Conservation (phyloP, 2,113 vertebrate species). For the Petaurus breviceps region DNA sequence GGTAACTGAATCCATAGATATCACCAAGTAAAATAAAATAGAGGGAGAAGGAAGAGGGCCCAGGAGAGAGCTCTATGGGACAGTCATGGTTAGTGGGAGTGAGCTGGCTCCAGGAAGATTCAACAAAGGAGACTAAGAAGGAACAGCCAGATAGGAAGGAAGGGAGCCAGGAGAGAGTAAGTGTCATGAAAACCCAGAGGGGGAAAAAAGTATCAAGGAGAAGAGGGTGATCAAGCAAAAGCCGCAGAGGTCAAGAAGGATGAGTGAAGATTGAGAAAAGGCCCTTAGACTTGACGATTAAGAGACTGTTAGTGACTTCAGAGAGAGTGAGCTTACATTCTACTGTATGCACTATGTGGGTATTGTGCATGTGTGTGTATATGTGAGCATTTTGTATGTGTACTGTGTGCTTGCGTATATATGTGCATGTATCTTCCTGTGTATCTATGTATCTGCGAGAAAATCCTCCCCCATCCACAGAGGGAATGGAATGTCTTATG, state of each 20-base stretch:
- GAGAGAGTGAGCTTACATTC: background rate
- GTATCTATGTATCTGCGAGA: slow-evolving; percentile 40
- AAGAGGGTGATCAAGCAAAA: background rate
- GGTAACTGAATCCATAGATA: no score
- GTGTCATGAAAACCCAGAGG: background rate
- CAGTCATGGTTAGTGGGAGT: no score
- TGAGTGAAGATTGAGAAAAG: background rate
- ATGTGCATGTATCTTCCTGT: background rate
- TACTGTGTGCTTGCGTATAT: background rate
- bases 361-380: background rate
- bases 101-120: background rate
- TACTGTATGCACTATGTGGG: background rate
- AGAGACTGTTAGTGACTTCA: background rate
- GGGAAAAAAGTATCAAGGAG: background rate
- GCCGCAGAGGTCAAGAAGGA: background rate
- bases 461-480: slow-evolving; percentile 65
- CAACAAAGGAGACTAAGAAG: background rate
- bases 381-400: background rate
- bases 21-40: background rate
- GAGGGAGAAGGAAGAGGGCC: background rate
- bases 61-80: no score
- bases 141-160: background rate
- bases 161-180: background rate
- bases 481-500: slow-evolving; percentile 76
- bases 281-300: background rate